A percentile compares a stretch with the other conserved stretches of the same genome.
phyloP scores from a whole-genome alignment of 2,797 vertebrate species.

The Rhabdomys pumilio region DNA sequence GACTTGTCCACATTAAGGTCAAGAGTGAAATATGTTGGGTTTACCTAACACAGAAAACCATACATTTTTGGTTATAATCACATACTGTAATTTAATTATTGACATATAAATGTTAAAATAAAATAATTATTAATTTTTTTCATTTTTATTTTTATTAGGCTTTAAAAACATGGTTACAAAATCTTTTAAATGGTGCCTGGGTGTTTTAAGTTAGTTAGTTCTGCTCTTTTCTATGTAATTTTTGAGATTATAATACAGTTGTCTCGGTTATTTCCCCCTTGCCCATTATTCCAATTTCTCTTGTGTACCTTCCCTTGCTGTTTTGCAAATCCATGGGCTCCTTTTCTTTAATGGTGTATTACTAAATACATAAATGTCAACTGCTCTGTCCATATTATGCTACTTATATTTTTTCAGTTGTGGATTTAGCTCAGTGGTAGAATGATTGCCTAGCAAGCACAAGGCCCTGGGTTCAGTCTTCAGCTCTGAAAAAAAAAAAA shows the following conservation, averaged over 20 bases:
- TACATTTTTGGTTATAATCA: not conserved
- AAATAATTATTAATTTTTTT: not conserved
- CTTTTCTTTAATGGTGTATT: not conserved
- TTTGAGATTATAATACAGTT: not conserved
- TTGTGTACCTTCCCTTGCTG: not conserved
- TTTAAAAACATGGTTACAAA: not conserved
- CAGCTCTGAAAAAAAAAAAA: too few species aligned
- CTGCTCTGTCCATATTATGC: too few species aligned
- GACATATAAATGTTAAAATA: not conserved
- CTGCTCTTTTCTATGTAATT: too few species aligned
- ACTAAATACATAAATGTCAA: not conserved
- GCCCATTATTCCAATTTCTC: not conserved
- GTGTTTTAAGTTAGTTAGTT: not conserved
- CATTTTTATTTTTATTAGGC: not conserved
- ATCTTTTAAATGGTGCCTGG: not conserved
- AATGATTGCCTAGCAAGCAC: too few species aligned
- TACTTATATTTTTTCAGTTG: not conserved
- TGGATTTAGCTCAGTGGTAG: too few species aligned
- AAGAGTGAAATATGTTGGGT: not conserved
- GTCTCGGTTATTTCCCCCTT: not conserved
- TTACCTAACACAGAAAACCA: not conserved
- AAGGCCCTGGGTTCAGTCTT: too few species aligned
- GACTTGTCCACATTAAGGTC: not conserved
- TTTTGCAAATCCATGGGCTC: not conserved
- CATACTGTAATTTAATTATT: not conserved